A percentile compares a stretch with the other conserved stretches of the same genome.
Conservation (phyloP, 2,797 vertebrate genomes). For the Clarias platycephalus region DNA sequence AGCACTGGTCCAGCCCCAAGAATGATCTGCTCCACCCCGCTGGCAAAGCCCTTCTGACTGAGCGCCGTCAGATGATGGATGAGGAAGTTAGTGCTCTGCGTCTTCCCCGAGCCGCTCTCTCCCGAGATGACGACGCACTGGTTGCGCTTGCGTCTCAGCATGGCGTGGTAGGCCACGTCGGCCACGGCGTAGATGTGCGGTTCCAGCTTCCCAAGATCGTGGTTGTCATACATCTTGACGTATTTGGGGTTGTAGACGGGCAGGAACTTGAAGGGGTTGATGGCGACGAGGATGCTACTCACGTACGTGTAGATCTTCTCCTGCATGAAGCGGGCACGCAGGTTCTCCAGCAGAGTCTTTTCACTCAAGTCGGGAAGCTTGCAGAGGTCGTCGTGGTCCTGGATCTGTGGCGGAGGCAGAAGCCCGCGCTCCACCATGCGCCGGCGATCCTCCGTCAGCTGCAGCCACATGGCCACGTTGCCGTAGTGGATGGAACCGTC, state of each 20-base stretch:
- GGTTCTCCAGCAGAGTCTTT: constrained; percentile 94
- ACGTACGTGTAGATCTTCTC: constrained; percentile 98
- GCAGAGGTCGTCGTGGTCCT: constrained; percentile 91
- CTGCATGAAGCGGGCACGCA: constrained; percentile 92
- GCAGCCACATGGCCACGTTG: constrained; percentile 95
- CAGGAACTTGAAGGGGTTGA: constrained; percentile 97
- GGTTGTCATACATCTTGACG: constrained; percentile 99
- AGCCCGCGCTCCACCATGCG: constrained; percentile 92
- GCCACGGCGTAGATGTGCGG: constrained; percentile 97
- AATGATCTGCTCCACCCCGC: constrained; percentile 98
- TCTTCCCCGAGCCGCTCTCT: constrained; percentile 97
- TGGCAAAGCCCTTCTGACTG: constrained; percentile 98
- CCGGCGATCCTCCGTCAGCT: constrained; percentile 88
- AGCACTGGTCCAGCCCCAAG: constrained; percentile 96
- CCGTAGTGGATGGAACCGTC: constrained; percentile 96
- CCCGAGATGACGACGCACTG: constrained; percentile 98
- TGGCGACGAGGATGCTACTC: constrained; percentile 95
- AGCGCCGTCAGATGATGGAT: constrained; percentile 98
- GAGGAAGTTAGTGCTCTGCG: constrained; percentile 98
- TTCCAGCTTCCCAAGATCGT: constrained; percentile 91
- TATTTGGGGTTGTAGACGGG: constrained; percentile 99
- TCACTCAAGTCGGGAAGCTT: constrained; percentile 90
- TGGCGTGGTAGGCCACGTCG: constrained; percentile 95
- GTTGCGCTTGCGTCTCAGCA: constrained; percentile 90
- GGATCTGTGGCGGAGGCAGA: constrained; percentile 87